phyloP scores from a whole-genome alignment of 2,797 vertebrate species.

The Trematomus bernacchii region DNA sequence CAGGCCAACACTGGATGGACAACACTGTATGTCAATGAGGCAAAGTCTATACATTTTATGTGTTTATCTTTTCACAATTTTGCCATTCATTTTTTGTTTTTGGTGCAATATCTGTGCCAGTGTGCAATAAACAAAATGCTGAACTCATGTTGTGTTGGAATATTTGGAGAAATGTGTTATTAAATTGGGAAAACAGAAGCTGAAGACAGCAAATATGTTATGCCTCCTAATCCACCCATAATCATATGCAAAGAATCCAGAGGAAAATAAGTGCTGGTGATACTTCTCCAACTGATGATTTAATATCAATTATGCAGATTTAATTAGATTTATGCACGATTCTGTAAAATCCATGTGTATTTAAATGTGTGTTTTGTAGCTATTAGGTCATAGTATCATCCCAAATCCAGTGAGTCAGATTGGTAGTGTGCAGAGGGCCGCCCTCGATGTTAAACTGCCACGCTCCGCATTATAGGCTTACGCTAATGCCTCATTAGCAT shows the following conservation, averaged over 20 bases:
- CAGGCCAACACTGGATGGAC: neutral
- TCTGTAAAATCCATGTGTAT: neutral
- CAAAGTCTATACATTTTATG: neutral
- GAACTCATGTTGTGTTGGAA: too few relatives aligned
- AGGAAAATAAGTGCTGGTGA: neutral
- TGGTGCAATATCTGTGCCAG: too few relatives aligned
- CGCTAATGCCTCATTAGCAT: conserved; percentile 70
- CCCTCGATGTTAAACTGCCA: conserved; percentile 63
- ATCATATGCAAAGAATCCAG: neutral
- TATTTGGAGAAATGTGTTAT: too few relatives aligned
- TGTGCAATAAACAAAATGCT: neutral
- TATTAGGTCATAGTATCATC: conserved; percentile 54
- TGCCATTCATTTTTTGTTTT: too few relatives aligned
- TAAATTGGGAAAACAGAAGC: too few relatives aligned
- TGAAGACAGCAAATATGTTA: too few relatives aligned
- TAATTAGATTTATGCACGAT: neutral
- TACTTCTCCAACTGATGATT: neutral
- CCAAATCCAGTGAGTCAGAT: conserved; percentile 53
- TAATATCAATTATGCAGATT: neutral
- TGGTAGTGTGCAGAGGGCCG: conserved; percentile 40
- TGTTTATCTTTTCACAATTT: too few relatives aligned
- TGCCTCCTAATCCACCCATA: too few relatives aligned
- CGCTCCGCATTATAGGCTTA: conserved; percentile 65
- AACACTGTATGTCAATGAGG: neutral
- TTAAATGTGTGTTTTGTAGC: conserved; percentile 29